These are phyloP conservation scores for Empidonax alnorum DNA, from an alignment of 2,113 vertebrate genomes.

Conservation along the genomic window DNA sequence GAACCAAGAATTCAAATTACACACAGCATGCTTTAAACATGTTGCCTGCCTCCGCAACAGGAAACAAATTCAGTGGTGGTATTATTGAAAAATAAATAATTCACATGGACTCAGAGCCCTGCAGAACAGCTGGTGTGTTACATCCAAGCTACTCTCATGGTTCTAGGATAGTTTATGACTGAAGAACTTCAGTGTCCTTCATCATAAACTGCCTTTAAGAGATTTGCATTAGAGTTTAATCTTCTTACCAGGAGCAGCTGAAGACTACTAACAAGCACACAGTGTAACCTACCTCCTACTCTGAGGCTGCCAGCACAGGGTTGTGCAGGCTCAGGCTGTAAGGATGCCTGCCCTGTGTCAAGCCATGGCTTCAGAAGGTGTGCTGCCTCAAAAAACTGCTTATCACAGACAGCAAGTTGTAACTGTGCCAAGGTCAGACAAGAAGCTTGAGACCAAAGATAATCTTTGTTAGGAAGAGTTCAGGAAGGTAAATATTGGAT, in stretches of 20 bases:
- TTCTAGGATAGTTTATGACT: neutral
- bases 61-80: neutral
- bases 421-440: neutral
- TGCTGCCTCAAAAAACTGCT: neutral
- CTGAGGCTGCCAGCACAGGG: neutral
- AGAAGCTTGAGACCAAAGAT: neutral
- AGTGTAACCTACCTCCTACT: neutral
- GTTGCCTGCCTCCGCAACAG: neutral
- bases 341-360: rapidly evolving
- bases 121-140: neutral
- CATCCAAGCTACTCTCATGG: neutral
- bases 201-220: neutral
- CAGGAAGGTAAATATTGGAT: neutral
- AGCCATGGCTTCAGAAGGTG: neutral
- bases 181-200: neutral
- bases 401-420: neutral
- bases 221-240: constrained; percentile 35
- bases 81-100: neutral
- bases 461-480: neutral
- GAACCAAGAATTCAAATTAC: neutral
- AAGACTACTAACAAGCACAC: neutral
- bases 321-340: neutral
- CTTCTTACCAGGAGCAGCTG: neutral
- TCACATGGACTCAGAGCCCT: rapidly evolving
- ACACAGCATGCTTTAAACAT: neutral